phyloP scores from a whole-genome alignment of 2,888 invertebrate species.

The Hypselothyrea guttata region DNA sequence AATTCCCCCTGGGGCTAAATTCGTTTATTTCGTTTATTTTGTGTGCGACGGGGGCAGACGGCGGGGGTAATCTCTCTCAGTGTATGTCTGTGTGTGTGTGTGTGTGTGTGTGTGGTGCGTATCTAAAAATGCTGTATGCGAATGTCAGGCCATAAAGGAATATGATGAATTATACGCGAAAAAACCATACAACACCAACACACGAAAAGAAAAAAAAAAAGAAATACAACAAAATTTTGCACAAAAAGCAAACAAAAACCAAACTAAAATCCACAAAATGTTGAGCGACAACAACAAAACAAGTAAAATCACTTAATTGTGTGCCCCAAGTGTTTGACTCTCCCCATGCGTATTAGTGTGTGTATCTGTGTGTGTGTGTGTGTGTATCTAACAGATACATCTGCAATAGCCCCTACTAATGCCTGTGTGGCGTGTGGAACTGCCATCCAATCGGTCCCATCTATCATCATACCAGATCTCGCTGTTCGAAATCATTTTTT shows the following conservation, averaged over 20 bases:
- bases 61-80: slow-evolving; percentile 36
- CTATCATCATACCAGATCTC: slow-evolving; percentile 50
- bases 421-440: slow-evolving; percentile 60
- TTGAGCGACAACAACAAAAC: slow-evolving; percentile 65
- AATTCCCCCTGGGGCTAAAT: slow-evolving; percentile 70
- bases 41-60: slow-evolving; percentile 1
- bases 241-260: slow-evolving; percentile 60
- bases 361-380: slow-evolving; percentile 25
- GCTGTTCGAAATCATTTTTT: slow-evolving; percentile 34
- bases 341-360: slow-evolving; percentile 6
- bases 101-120: slow-evolving; percentile 44
- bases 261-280: slow-evolving; percentile 59
- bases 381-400: slow-evolving; percentile 58
- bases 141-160: slow-evolving; percentile 68
- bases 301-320: slow-evolving; percentile 72
- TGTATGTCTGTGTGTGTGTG: slow-evolving; percentile 16
- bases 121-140: slow-evolving; percentile 66
- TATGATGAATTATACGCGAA: slow-evolving; percentile 68
- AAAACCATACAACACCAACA: slow-evolving; percentile 17
- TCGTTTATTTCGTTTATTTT: slow-evolving; percentile 62
- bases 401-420: slow-evolving; percentile 46
- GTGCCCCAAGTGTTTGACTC: slow-evolving; percentile 48
- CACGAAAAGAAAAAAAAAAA: slow-evolving; percentile 61
- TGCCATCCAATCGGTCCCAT: slow-evolving; percentile 45
- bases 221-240: slow-evolving; percentile 47